These are phyloP conservation scores for Baronia brevicornis DNA, from an alignment of 2,888 invertebrate species.

Conservation along the genomic window DNA sequence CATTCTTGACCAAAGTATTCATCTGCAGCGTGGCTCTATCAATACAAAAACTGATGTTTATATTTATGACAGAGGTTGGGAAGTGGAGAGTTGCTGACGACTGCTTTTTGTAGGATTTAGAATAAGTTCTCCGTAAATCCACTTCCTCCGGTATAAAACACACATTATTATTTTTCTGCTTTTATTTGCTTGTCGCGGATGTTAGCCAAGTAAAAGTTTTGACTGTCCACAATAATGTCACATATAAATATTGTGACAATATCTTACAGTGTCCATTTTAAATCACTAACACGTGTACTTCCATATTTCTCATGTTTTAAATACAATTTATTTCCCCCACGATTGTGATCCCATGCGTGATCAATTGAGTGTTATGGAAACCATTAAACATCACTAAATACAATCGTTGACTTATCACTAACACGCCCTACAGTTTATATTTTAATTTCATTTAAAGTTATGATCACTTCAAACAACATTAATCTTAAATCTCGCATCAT, in stretches of 20 bases:
- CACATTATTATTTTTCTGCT: too few relatives aligned
- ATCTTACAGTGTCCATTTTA: conserved; percentile 30
- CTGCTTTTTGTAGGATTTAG: too few relatives aligned
- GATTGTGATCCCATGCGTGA: conserved; percentile 51
- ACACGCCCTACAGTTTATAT: conserved; percentile 61
- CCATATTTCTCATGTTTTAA: conserved; percentile 42
- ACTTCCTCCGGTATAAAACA: too few relatives aligned
- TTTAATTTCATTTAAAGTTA: conserved; percentile 46
- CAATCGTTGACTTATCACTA: conserved; percentile 40
- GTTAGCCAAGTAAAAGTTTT: too few relatives aligned
- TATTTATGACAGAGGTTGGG: too few relatives aligned
- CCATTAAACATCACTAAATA: conserved; percentile 62
- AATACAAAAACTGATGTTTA: too few relatives aligned
- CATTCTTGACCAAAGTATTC: too few relatives aligned
- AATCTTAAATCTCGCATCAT: conserved; percentile 15
- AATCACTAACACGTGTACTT: conserved; percentile 36
- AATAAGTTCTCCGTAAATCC: too few relatives aligned
- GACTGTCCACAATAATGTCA: conserved; percentile 18
- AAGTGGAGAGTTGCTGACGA: too few relatives aligned
- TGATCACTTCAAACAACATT: conserved; percentile 11
- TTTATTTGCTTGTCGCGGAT: too few relatives aligned
- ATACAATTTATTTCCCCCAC: conserved; percentile 41
- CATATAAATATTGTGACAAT: conserved; percentile 19
- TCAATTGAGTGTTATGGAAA: conserved; percentile 70
- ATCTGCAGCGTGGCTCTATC: too few relatives aligned